Conservation (phyloP, 2,113 vertebrate genomes). For the Esox niger region DNA sequence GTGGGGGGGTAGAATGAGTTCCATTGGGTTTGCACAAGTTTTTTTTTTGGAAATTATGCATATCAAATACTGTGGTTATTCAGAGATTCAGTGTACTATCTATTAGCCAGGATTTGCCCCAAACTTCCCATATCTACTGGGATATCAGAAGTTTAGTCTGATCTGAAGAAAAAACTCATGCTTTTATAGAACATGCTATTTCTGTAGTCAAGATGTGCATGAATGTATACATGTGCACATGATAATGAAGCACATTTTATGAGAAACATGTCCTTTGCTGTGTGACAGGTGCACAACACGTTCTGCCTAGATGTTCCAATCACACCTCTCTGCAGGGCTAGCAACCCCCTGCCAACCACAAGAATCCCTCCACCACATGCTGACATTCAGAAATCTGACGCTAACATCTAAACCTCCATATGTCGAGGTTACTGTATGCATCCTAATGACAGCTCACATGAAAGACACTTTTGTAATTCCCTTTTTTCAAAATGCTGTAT, state of each 20-base stretch:
- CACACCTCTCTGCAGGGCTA: constrained; percentile 29
- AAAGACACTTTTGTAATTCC: too few species aligned
- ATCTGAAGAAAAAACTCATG: constrained; percentile 42
- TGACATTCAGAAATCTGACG: constrained; percentile 21
- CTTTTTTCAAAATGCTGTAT: too few species aligned
- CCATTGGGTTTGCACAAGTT: neutral
- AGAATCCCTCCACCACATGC: constrained; percentile 15
- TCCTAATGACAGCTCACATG: neutral
- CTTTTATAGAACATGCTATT: constrained; percentile 9
- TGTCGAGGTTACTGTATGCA: neutral
- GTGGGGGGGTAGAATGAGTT: neutral
- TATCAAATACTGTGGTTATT: constrained; percentile 2
- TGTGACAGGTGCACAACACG: constrained; percentile 55
- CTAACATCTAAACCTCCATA: neutral
- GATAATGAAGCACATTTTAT: constrained; percentile 57
- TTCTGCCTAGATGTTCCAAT: neutral
- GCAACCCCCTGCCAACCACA: constrained; percentile 8
- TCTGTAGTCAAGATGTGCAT: neutral
- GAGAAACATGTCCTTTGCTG: constrained; percentile 41
- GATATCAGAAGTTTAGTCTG: constrained; percentile 25
- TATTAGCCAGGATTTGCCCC: neutral
- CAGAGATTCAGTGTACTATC: neutral
- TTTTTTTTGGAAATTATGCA: neutral
- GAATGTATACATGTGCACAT: neutral
- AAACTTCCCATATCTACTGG: neutral